Evolutionary conservation across 2,113 vertebrate genomes (phyloP), one percentile per base, ranked within the genome.

Genomic region (Cryptotis parvus): DNA sequence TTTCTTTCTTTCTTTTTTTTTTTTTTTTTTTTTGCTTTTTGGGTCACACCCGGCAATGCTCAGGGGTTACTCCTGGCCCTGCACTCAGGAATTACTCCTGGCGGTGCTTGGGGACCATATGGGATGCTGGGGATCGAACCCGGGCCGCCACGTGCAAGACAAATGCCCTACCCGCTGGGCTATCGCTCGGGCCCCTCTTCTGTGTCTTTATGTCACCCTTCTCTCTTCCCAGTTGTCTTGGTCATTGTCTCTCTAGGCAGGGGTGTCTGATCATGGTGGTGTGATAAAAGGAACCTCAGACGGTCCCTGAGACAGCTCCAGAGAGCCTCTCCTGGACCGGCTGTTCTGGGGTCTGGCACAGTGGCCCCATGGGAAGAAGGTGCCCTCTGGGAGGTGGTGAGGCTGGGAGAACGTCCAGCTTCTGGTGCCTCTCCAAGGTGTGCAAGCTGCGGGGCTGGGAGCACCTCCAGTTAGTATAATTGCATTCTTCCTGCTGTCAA

Each of bases 401-500:
- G 72, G 39, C 72, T 3, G 3, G 78, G 66, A 79, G n/a, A 68
- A 16, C 49, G 72, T 39, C 70, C 58, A 15, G 27, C 33, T 80
- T 65, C 1, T 6, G 6, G 77, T 14, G 77, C 58, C 15, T 92
- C n/a, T 9, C 45, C 63, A 68, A 92, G 76, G 81, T 94, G 78
- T 93, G 63, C 22, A 43, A n/a, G 35, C 24, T 0, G 45, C 26
- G 20, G 85, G 91, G 90, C 91, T 82, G 43, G 68, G 89, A 91
- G 89, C 0, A 2, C 77, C 84, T 96, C 88, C 29, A 70, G 93
- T 95, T 89, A 70, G 93, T 95, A 65, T 96, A 93, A 96, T 95
- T 96, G 95, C 93, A 89, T 96, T 94, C 89, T 87, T 92, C 92
- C 94, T 73, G 93, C 90, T 89, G 95, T 96, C 94, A 95, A 18